Evolutionary conservation across 2,797 vertebrate genomes (phyloP), one percentile per base, ranked within the genome.

Genomic region (Labeo calbasu): DNA sequence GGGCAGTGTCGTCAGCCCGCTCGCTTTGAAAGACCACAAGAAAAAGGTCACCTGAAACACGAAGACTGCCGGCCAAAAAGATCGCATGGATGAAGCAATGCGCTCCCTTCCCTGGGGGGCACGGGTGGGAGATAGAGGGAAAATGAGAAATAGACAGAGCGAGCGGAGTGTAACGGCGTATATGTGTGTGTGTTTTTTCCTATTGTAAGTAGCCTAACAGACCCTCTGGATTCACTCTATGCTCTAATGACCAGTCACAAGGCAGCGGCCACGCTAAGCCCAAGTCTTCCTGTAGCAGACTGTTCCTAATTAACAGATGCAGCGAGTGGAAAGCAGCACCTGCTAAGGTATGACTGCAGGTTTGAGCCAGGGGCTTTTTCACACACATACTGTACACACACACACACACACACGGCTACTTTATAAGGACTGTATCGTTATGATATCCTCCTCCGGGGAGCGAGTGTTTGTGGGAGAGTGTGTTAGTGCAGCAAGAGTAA

Each of bases 231-330:
- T 92, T 79, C 85, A 86, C 86, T 92, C 88, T 92, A 92, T 90
- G 92, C 92, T 91, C 91, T 91, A 91, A 92, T 91, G 93, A 91
- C 89, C 91, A 90, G 90, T 93, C 93, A 92, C 91, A 91, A 92
- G 88, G 91, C 91, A 89, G 90, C 88, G 91, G 89, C 92, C 87
- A 86, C 57, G 82, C 79, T 77, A 70, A 86, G 19, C 88, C 86
- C 88, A 89, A 93, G 89, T 82, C 81, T 89, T 91, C 88, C 91
- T 90, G 82, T 86, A 79, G 73, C 80, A 90, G 78, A 82, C 90
- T 92, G 89, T 90, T 92, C 91, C 92, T 93, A 94, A 95, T 95
- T 94, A 95, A 94, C 91, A 92, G 90, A 92, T 87, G 92, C 93
- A 94, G 91, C 86, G 87, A 91, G 90, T 92, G 94, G 93, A 94